phyloP scores from a whole-genome alignment of 1,140 invertebrate species.

The Sarcophaga bullata region DNA sequence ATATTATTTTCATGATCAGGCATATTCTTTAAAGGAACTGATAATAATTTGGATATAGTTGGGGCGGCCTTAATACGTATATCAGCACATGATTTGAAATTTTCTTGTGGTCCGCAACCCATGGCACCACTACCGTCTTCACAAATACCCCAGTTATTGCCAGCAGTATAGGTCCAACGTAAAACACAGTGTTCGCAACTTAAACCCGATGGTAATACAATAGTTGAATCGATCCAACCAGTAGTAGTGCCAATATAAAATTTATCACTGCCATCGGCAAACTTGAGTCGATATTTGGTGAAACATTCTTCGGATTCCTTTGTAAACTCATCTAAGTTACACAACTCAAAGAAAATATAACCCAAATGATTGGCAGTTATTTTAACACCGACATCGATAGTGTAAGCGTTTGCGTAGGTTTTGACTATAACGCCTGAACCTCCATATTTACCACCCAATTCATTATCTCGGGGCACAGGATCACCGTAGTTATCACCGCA shows the following conservation, averaged over 20 bases:
- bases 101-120: conserved; percentile 76
- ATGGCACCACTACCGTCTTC: conserved; percentile 60
- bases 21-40: too few species aligned
- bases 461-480: conserved; percentile 70
- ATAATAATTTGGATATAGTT: too few species aligned
- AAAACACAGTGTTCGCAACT: conserved; percentile 75
- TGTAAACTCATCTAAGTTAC: conserved; percentile 64
- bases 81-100: conserved; percentile 76
- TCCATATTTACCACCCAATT: conserved; percentile 72
- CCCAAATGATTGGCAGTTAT: conserved; percentile 71
- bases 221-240: conserved; percentile 62
- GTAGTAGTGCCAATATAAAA: conserved; percentile 51
- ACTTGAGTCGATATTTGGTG: conserved; percentile 65
- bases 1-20: too few species aligned
- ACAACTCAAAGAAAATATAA: conserved; percentile 70
- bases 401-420: conserved; percentile 59
- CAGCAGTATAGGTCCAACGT: conserved; percentile 74
- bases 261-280: conserved; percentile 66
- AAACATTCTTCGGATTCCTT: conserved; percentile 73
- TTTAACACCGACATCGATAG: conserved; percentile 64
- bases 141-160: conserved; percentile 71
- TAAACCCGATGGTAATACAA: conserved; percentile 68
- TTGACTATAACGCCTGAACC: conserved; percentile 68
- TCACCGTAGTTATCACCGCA: conserved; percentile 70
- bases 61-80: conserved; percentile 67